These are phyloP conservation scores for Plusia festucae DNA, from an alignment of 2,888 invertebrate species.

Conservation along the genomic window DNA sequence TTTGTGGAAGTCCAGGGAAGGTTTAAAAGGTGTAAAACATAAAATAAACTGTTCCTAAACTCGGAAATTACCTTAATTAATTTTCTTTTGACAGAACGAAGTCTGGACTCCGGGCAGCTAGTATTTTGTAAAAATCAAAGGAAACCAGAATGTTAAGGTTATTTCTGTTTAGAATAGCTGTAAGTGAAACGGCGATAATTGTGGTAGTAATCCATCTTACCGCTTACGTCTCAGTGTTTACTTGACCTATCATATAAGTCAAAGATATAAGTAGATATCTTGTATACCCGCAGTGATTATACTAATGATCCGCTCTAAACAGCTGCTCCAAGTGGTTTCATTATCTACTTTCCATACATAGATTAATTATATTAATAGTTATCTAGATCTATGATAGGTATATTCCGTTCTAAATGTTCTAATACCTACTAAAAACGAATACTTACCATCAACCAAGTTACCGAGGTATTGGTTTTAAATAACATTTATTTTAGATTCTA, in stretches of 20 bases:
- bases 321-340: neutral
- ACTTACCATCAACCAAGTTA: no score
- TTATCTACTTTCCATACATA: neutral
- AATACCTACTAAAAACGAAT: no score
- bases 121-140: no score
- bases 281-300: neutral
- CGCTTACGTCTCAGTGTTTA: conserved; percentile 2
- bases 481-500: no score
- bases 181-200: neutral
- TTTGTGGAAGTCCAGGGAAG: no score
- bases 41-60: no score
- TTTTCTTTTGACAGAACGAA: no score
- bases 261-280: neutral
- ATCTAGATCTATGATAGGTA: neutral
- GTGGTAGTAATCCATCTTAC: neutral
- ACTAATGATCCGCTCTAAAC: neutral
- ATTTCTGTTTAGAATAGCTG: neutral
- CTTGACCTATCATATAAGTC: neutral
- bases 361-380: neutral
- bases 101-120: no score
- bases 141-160: neutral
- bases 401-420: no score
- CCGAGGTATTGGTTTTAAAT: no score
- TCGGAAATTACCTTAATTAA: no score
- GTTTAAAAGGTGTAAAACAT: no score